Conservation (phyloP, 2,888 invertebrate species). For the Pyrocoelia pectoralis region DNA sequence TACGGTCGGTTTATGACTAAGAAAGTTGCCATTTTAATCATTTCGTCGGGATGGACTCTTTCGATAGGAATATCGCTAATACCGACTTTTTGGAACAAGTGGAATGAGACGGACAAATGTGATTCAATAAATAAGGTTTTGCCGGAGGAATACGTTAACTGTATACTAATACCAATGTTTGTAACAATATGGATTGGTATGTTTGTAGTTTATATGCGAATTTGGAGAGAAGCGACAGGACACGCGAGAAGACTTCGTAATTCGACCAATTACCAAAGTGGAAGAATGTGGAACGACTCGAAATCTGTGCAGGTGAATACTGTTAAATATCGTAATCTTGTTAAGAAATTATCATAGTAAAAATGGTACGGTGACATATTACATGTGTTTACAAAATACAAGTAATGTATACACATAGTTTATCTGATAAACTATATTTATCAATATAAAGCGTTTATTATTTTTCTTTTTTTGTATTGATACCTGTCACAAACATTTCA, state of each 20-base stretch:
- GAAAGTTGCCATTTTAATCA: constrained; percentile 68
- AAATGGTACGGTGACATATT: too few species aligned
- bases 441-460: too few species aligned
- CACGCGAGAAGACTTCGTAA: constrained; percentile 74
- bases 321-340: background rate
- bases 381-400: too few species aligned
- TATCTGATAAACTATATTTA: too few species aligned
- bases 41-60: constrained; percentile 72
- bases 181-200: constrained; percentile 77
- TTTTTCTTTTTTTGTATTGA: too few species aligned
- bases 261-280: constrained; percentile 64
- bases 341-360: too few species aligned
- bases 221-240: constrained; percentile 79
- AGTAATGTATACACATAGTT: too few species aligned
- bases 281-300: constrained; percentile 68
- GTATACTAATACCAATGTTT: constrained; percentile 74
- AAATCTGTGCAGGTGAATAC: constrained; percentile 81
- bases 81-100: constrained; percentile 82
- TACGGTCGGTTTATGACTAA: constrained; percentile 81
- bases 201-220: constrained; percentile 78
- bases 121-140: constrained; percentile 77
- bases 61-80: constrained; percentile 73
- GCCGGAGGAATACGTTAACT: constrained; percentile 56
- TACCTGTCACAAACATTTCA: too few species aligned
- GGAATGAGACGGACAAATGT: constrained; percentile 60